Percentiles rank a stretch among this genome's conserved stretches.
These are phyloP conservation scores for Deilephila elpenor DNA, from an alignment of 2,888 invertebrate species.

Conservation along the genomic window DNA sequence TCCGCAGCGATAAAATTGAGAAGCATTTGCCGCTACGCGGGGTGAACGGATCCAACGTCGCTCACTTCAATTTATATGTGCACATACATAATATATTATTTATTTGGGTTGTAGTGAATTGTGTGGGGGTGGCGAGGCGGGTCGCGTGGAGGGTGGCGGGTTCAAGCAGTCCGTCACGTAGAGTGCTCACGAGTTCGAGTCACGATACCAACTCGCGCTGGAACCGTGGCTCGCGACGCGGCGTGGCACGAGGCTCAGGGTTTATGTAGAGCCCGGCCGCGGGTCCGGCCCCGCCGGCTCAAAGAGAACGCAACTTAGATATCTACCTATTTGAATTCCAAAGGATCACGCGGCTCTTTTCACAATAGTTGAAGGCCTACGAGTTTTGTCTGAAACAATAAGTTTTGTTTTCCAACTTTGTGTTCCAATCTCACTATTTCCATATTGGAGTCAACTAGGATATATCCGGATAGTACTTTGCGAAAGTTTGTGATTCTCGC, in stretches of 20 bases:
- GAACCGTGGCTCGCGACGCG: not conserved
- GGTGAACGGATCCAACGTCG: constrained; percentile 43
- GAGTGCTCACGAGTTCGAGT: constrained; percentile 3
- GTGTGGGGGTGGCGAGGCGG: not conserved
- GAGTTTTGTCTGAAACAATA: constrained; percentile 18
- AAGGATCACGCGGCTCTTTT: not conserved
- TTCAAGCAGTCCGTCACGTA: constrained; percentile 9
- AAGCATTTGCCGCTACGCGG: constrained; percentile 3
- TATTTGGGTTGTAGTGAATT: constrained; percentile 35
- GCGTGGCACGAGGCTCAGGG: too few species aligned
- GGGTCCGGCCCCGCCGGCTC: not conserved
- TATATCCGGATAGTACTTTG: not conserved
- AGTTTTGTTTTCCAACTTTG: constrained; percentile 6
- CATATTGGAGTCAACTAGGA: constrained; percentile 12
- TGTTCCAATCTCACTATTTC: constrained; percentile 19
- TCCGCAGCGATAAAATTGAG: constrained; percentile 3
- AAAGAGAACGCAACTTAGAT: not conserved
- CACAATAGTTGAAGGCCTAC: not conserved
- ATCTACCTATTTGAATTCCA: not conserved
- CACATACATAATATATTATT: constrained; percentile 51
- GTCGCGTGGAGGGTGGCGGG: not conserved
- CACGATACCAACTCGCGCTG: not conserved
- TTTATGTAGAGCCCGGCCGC: too few species aligned
- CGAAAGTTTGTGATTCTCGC: constrained; percentile 7
- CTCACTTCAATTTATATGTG: constrained; percentile 50